Base-by-base conservation (phyloP, 2,797 vertebrate species). In the Xenentodon cancila region DNA sequence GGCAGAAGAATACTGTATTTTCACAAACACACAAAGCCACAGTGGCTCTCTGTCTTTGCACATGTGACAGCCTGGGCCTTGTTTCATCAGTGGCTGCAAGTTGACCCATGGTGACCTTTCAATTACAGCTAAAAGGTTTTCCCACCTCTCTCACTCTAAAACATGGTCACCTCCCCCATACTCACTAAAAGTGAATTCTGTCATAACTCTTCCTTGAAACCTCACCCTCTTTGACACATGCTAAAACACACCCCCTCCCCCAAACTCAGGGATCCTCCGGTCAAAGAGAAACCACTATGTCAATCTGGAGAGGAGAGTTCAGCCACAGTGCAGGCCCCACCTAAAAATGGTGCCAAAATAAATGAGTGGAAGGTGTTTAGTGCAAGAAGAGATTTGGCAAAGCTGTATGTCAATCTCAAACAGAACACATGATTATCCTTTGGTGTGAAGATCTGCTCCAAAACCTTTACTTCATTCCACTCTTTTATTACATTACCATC, bases 51-150 rank as follows among this genome's bases (percentile, higher is more conserved):
- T 27, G 44, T 71, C n/a, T 60, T 49, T 48, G 42, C 49, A 80
- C 32, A 64, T 55, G 71, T 53, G 27, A 71, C 68, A 67, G 49
- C n/a, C 3, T 46, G 7, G 46, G 30, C 30, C 25, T 16, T 52
- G 72, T 85, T 71, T 83, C 73, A 82, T 83, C 79, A 70, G 11
- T 47, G 64, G 51, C 59, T 62, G 21, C 61, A 19, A 19, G 21
- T 34, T 85, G 84, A 88, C 82, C 76, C 65, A 1, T 4, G 17
- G 53, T 70, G 79, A 88, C 82, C 82, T 76, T 75, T 82, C 81
- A 85, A 80, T 87, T 81, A 75, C 67, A 53, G 54, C 75, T 75
- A 46, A 86, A 80, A 80, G 71, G 51, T 19, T 77, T 77, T 56
- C 45, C 44, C 55, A 58, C 64, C 63, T 58, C 62, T 51, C 59